A percentile compares a stretch with the other conserved stretches of the same genome.
Evolutionary conservation across 1,140 invertebrate genomes (phyloP).

Genomic region (Aradophagus sp.): DNA sequence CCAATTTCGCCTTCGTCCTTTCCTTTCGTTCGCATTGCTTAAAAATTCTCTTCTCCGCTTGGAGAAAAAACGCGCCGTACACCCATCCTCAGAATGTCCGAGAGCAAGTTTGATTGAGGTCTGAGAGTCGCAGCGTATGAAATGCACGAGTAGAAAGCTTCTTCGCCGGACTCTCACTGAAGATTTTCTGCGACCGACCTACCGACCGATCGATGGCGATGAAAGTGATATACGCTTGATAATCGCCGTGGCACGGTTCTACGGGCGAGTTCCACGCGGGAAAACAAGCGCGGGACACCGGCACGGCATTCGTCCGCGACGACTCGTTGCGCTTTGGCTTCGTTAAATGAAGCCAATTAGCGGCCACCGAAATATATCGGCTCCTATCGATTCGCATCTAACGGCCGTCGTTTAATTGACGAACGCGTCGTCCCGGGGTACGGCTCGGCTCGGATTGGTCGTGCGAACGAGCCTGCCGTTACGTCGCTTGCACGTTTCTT

Average conservation of each 20-base stretch:
- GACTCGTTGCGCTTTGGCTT: conserved; percentile 2
- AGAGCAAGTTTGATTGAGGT: conserved; percentile 19
- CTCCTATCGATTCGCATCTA: too few relatives aligned
- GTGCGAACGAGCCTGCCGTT: conserved; percentile 21
- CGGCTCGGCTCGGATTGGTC: conserved; percentile 11
- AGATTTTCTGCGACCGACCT: conserved; percentile 44
- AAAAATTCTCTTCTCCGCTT: too few relatives aligned
- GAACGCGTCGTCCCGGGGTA: conserved; percentile 10
- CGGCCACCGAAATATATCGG: too few relatives aligned
- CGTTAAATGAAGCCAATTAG: conserved; percentile 27
- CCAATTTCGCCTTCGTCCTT: too few relatives aligned
- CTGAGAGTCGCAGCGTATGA: conserved; percentile 18
- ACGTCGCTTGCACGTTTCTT: conserved; percentile 16
- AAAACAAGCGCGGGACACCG: conserved; percentile 4
- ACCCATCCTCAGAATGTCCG: too few relatives aligned
- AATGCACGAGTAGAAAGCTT: conserved; percentile 47
- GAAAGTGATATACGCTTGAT: conserved; percentile 52
- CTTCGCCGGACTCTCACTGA: conserved; percentile 40
- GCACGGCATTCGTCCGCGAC: conserved; percentile 13
- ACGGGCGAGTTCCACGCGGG: conserved; percentile 6
- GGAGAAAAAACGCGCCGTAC: too few relatives aligned
- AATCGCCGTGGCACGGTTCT: conserved; percentile 35
- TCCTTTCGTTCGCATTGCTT: too few relatives aligned
- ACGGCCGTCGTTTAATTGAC: conserved; percentile 23
- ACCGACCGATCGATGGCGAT: conserved; percentile 46